phyloP scores from a whole-genome alignment of 2,113 vertebrate genomes.

The Peromyscus californicus region DNA sequence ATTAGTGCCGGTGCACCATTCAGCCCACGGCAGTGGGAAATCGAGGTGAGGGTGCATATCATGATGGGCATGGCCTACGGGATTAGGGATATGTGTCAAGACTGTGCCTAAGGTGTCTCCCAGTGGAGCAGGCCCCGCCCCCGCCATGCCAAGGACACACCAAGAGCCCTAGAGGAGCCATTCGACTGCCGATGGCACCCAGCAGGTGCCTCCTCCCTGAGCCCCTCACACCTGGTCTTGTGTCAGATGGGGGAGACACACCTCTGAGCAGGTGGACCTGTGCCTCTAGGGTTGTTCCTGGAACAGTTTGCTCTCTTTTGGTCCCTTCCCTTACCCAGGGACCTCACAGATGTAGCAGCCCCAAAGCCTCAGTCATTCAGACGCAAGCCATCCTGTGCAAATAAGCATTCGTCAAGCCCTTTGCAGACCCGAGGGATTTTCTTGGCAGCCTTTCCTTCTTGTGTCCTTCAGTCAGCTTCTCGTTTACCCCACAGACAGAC shows the following conservation, averaged over 20 bases:
- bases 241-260: background rate
- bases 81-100: background rate
- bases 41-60: background rate
- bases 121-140: background rate
- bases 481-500: background rate
- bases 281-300: background rate
- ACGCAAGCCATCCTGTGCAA: background rate
- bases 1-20: no score
- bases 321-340: background rate
- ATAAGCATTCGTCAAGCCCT: background rate
- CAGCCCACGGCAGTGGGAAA: background rate
- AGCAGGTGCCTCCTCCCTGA: background rate
- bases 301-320: background rate
- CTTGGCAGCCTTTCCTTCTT: background rate
- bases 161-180: accelerated
- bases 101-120: background rate
- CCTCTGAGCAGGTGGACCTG: background rate
- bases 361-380: background rate
- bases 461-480: background rate
- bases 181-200: background rate
- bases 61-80: background rate
- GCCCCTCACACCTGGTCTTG: background rate
- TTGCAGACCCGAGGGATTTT: background rate
- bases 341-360: background rate
- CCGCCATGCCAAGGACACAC: background rate